Percentiles rank a stretch among this genome's conserved stretches.
phyloP scores from a whole-genome alignment of 2,888 invertebrate species.

The Papilio gigon region DNA sequence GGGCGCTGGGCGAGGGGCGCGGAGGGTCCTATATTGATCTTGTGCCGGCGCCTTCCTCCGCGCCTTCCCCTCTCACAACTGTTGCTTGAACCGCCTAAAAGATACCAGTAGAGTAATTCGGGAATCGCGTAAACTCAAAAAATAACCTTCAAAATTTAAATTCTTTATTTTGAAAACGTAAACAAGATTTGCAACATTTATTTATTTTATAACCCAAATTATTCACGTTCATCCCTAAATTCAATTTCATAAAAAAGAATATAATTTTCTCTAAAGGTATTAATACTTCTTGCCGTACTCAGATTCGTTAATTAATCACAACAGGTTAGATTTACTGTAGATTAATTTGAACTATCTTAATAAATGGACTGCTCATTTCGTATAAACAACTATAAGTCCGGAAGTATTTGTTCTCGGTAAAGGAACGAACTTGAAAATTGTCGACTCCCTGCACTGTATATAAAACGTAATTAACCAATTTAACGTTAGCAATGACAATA shows the following conservation, averaged over 20 bases:
- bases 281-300: too few species aligned
- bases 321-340: too few species aligned
- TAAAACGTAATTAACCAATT: neutral
- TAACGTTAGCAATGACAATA: conserved; percentile 6
- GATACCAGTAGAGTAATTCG: conserved; percentile 29
- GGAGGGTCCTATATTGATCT: conserved; percentile 75
- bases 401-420: too few species aligned
- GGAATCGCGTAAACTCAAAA: conserved; percentile 3
- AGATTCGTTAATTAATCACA: too few species aligned
- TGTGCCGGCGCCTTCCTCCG: conserved; percentile 60
- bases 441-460: neutral
- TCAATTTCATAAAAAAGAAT: too few species aligned
- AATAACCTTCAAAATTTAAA: conserved; percentile 6
- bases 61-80: conserved; percentile 74
- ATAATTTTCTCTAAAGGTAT: neutral
- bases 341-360: too few species aligned
- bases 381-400: too few species aligned
- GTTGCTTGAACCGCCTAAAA: conserved; percentile 68
- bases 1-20: conserved; percentile 60
- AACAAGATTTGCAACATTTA: neutral
- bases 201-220: too few species aligned
- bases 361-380: too few species aligned
- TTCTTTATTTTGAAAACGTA: neutral
- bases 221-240: too few species aligned
- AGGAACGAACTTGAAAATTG: neutral